Base-by-base conservation (phyloP, 2,888 invertebrate species). In the Erynnis tages region DNA sequence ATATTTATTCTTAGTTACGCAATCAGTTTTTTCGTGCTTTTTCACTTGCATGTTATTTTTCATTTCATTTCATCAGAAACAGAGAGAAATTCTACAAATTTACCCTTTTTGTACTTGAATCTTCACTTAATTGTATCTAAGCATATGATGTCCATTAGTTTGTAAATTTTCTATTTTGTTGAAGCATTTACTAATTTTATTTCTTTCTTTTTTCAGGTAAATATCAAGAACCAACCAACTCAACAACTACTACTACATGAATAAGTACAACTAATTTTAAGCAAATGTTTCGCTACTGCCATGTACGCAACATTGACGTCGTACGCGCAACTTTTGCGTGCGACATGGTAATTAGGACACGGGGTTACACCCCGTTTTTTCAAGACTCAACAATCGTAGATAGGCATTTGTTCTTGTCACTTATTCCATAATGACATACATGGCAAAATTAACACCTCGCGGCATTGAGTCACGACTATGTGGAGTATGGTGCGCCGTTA, bases 201-300 rank as follows among this genome's bases (percentile, higher is more conserved):
- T 50, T 50, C 65, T 59, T 61, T 59, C 56, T 61, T 23, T 50
- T 72, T 72, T 23, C 73, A 73, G 74, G 73, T 76, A 76, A 73
- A 56, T 62, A 66, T 58, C 57, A 35, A 32, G 43, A 43, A 37
- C 41, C 13, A 30, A n/a, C n/a, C n/a, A n/a, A n/a, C n/a, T n/a
- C 29, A 10, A 17, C 17, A 34, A 10, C 29, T 17, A 14, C 47
- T 27, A 17, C 11, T n/a, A 11, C 40, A 32, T 23, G 27, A 27
- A n/a, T 46, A 25, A 46, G 46, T 46, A 46, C 35, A 25, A 35
- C 10, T 14, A 30, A 7, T 5, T 30, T 6, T 13, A 10, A 30
- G 11, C 10, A 6, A 13, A 13, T 5, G 13, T 30, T 30, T 13
- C 27, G 27, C 10, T 27, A 4, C 2, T 10, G 10, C n/a, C n/a